A percentile compares a stretch with the other conserved stretches of the same genome.
phyloP scores from a whole-genome alignment of 2,113 vertebrate species.

The Platycercus adscitus region DNA sequence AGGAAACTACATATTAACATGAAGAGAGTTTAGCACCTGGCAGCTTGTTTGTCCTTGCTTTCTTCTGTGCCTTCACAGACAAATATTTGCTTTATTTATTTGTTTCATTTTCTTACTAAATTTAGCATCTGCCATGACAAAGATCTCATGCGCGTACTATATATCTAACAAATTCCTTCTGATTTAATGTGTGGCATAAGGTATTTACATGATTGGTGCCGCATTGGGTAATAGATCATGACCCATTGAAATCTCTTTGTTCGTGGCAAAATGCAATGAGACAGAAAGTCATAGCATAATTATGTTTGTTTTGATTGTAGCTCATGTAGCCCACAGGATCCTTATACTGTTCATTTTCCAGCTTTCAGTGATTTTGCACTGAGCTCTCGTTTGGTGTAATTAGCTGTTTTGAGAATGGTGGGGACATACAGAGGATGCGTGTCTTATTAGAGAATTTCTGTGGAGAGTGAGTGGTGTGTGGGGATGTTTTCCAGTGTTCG shows the following conservation, averaged over 20 bases:
- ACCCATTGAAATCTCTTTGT: not conserved
- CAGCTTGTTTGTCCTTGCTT: not conserved
- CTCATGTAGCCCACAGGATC: not conserved
- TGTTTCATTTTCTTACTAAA: not conserved
- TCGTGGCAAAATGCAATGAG: not conserved
- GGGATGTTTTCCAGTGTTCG: not conserved
- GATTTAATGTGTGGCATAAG: not conserved
- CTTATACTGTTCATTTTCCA: not conserved
- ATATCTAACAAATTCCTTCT: not conserved
- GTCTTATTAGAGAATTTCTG: not conserved
- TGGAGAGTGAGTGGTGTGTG: not conserved
- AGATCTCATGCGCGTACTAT: not conserved
- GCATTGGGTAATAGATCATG: not conserved
- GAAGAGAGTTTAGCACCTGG: not conserved
- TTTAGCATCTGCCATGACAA: not conserved
- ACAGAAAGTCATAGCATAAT: not conserved
- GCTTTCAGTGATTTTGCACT: not conserved
- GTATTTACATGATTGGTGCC: not conserved
- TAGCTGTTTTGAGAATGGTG: not conserved
- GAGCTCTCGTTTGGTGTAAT: not conserved
- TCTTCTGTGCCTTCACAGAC: not conserved
- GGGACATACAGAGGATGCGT: not conserved
- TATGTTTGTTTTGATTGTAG: not conserved
- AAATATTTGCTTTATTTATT: not conserved
- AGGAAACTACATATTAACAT: not conserved